phyloP scores from a whole-genome alignment of 2,797 vertebrate genomes.

The Siniperca scherzeri region DNA sequence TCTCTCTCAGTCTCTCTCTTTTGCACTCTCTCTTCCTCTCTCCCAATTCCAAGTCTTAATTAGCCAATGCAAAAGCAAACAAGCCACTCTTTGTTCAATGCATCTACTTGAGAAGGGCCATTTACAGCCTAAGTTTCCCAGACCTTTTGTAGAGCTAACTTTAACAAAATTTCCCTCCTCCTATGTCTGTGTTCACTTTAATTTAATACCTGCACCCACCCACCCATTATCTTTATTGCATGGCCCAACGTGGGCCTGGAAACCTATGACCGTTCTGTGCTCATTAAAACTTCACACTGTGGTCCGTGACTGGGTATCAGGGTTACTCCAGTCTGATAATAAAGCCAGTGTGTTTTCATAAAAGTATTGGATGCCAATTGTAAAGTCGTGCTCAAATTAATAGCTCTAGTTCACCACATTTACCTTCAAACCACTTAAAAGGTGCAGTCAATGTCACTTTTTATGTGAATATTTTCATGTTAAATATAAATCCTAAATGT shows the following conservation, averaged over 20 bases:
- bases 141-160: slow-evolving; percentile 51
- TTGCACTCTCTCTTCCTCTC: slow-evolving; percentile 38
- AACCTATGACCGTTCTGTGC: slow-evolving; percentile 61
- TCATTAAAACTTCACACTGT: slow-evolving; percentile 79
- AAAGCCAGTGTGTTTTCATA: slow-evolving; percentile 55
- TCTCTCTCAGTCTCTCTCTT: slow-evolving; percentile 46
- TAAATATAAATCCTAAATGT: neutral
- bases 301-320: slow-evolving; percentile 66
- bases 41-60: slow-evolving; percentile 79
- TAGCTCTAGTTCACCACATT: neutral
- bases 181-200: slow-evolving; percentile 61
- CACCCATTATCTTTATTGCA: slow-evolving; percentile 80
- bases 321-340: slow-evolving; percentile 60
- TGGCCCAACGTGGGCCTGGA: slow-evolving; percentile 50
- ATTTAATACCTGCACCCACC: slow-evolving; percentile 75
- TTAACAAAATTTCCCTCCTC: slow-evolving; percentile 59
- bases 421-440: neutral
- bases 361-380: slow-evolving; percentile 17
- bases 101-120: slow-evolving; percentile 62
- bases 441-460: neutral
- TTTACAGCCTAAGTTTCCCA: slow-evolving; percentile 39
- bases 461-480: neutral
- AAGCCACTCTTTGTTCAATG: slow-evolving; percentile 67
- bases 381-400: slow-evolving; percentile 12
- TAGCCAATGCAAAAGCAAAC: slow-evolving; percentile 79